Conservation (phyloP, 2,113 vertebrate species). For the Siniperca chuatsi region DNA sequence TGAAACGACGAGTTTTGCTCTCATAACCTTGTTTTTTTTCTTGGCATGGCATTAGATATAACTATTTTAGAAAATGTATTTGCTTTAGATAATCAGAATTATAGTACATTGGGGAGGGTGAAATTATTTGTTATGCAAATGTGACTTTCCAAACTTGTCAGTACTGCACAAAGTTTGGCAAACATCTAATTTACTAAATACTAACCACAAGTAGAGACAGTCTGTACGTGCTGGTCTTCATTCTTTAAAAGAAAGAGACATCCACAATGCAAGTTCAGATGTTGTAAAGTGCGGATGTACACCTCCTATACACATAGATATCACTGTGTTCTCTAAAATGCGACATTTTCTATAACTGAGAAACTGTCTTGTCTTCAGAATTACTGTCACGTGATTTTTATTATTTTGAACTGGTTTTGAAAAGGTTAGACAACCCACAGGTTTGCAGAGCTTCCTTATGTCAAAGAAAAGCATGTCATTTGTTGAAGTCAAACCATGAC, state of each 20-base stretch:
- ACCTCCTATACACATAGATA: not conserved
- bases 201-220: slow-evolving; percentile 1
- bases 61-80: slow-evolving; percentile 11
- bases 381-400: not conserved
- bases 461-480: not conserved
- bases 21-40: not conserved
- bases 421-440: not conserved
- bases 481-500: not conserved
- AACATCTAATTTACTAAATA: slow-evolving; percentile 29
- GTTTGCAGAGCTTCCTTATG: not conserved
- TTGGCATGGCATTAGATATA: slow-evolving; percentile 1
- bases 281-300: not conserved
- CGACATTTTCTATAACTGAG: not conserved
- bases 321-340: not conserved
- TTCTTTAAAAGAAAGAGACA: slow-evolving; percentile 16
- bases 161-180: slow-evolving; percentile 16
- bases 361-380: not conserved
- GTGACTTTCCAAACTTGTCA: slow-evolving; percentile 17
- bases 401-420: not conserved
- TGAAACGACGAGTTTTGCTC: not conserved
- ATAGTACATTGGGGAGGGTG: not conserved
- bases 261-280: not conserved
- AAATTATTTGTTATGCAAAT: slow-evolving; percentile 16
- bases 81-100: slow-evolving; percentile 11
- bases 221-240: not conserved